These are phyloP conservation scores for Sesia bembeciformis DNA, from an alignment of 2,888 invertebrate species.

Conservation along the genomic window DNA sequence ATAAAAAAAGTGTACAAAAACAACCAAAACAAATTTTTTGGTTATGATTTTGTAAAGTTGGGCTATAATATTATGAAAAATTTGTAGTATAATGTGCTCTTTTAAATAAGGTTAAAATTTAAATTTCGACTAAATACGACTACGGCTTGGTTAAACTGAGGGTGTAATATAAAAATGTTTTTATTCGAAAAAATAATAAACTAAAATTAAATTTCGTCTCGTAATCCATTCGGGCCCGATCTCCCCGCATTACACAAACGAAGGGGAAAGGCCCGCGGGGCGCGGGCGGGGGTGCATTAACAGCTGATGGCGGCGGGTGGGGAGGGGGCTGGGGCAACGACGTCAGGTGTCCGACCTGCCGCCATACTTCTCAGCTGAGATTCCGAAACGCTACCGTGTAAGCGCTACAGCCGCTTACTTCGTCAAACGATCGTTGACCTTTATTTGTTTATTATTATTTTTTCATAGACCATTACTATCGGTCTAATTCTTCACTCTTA, in stretches of 20 bases:
- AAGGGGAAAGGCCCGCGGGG: conserved; percentile 67
- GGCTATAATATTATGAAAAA: no score
- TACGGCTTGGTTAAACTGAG: neutral
- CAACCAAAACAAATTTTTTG: no score
- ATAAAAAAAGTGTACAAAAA: no score
- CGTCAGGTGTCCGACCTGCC: conserved; percentile 65
- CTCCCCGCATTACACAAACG: conserved; percentile 72
- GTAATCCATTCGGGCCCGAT: conserved; percentile 37
- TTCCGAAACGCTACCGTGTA: conserved; percentile 27
- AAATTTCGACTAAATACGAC: no score
- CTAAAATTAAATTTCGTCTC: neutral
- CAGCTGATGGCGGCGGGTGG: conserved; percentile 62
- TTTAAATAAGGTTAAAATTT: no score
- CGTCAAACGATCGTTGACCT: conserved; percentile 55
- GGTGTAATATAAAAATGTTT: neutral
- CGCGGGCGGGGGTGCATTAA: conserved; percentile 57
- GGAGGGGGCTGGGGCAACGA: conserved; percentile 27
- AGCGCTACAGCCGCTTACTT: conserved; percentile 46
- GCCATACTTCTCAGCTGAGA: conserved; percentile 34
- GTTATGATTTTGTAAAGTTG: no score
- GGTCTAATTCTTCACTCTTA: no score
- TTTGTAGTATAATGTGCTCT: no score
- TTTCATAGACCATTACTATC: conserved; percentile 10
- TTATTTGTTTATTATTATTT: conserved; percentile 59
- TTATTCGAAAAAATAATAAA: neutral